Base-by-base conservation (phyloP, 30 jellyfish, hydroid and myxozoan genomes). In the Aurelia coerulea region DNA sequence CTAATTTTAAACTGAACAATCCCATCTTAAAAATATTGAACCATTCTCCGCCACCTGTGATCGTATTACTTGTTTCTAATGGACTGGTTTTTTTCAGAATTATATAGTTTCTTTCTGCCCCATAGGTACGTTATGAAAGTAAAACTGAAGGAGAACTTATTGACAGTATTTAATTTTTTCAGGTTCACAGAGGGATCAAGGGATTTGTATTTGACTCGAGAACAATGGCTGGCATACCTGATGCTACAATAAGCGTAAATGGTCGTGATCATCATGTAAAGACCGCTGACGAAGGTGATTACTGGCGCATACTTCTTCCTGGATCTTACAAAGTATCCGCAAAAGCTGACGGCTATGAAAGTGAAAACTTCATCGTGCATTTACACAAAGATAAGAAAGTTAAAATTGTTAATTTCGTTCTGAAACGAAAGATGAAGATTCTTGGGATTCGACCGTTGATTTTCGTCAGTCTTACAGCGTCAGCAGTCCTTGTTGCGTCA, bases 241-340 rank as follows among this genome's bases (percentile, higher is more conserved):
- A 75, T 1, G 99, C 95, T 1, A 69, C 73, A 9, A 73, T 95
- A 31, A 77, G 65, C 34, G 80, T 95, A 32, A 81, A 84, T 68
- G 99, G 98, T 2, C 93, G 97, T 62, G 99, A 91, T 62, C 96
- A 90, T 72, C 54, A 67, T 52, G 91, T 96, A 0, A 62, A 32
- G n/a, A 46, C 97, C 62, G 93, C 99, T 33, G 82, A 70, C 7
- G 73, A 83, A 46, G 99, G 99, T 2, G 99, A 95, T 51, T 95
- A 74, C 77, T 90, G 98, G 99, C 91, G 98, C 29, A 54, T 90
- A 33, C 78, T 95, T 51, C 85, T 91, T 29, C 99, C 98, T 49
- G 99, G 99, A 34, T 59, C 98, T 9, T 95, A 95, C 83, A 80
- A 80, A 51, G 83, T 95, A 31, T 62, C 98, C 7, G 98, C 97